phyloP scores from a whole-genome alignment of 2,113 vertebrate genomes.

The Epinephelus moara region DNA sequence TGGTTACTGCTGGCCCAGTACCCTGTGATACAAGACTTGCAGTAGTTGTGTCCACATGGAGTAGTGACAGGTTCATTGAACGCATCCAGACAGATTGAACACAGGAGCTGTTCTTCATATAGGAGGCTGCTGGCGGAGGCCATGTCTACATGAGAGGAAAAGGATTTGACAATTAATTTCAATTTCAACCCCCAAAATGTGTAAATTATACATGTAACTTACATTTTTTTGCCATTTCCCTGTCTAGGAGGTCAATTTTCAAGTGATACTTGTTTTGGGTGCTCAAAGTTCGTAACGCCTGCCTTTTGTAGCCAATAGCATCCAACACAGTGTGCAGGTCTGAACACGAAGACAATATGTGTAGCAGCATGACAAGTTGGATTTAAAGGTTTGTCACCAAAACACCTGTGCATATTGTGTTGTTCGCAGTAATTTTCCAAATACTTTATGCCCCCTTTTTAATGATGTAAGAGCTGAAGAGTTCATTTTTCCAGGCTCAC shows the following conservation, averaged over 20 bases:
- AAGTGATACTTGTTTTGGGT: not conserved
- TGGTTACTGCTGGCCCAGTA: too few species aligned
- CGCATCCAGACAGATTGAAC: too few species aligned
- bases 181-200: not conserved
- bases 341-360: not conserved
- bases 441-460: too few species aligned
- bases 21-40: too few species aligned
- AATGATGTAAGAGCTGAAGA: too few species aligned
- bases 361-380: too few species aligned
- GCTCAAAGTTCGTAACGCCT: not conserved
- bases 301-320: not conserved
- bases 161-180: not conserved
- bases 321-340: not conserved
- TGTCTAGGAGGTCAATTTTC: not conserved
- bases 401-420: not conserved
- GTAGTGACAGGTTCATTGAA: too few species aligned
- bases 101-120: too few species aligned
- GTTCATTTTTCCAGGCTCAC: not conserved
- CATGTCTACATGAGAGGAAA: constrained; percentile 53
- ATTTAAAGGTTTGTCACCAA: too few species aligned
- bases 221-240: not conserved
- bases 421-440: not conserved
- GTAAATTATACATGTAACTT: not conserved
- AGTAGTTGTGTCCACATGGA: too few species aligned
- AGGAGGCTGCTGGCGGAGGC: constrained; percentile 29